Conservation (phyloP, 2,113 vertebrate genomes). For the Cygnus atratus region DNA sequence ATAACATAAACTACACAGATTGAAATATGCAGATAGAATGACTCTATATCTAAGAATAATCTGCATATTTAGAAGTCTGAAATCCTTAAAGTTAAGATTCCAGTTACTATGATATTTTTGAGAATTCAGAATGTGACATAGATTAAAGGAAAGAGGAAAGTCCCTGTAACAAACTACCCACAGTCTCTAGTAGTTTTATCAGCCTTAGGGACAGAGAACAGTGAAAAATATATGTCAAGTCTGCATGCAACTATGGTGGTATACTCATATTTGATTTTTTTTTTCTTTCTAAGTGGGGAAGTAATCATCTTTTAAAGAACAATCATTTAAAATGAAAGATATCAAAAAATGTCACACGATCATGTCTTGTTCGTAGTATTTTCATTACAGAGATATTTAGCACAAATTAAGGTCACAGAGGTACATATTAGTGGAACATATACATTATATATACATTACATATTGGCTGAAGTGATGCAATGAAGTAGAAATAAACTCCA, state of each 20-base stretch:
- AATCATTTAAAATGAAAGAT: neutral
- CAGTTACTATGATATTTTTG: neutral
- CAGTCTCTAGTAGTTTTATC: neutral
- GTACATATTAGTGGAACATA: neutral
- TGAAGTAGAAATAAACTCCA: neutral
- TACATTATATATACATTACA: too few species aligned
- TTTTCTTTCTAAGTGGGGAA: neutral
- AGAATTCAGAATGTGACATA: neutral
- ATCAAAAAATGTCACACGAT: neutral
- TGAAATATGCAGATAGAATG: neutral
- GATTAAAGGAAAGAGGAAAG: neutral
- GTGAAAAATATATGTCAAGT: neutral
- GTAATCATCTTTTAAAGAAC: neutral
- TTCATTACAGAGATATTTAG: neutral
- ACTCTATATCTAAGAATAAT: neutral
- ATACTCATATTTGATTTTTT: neutral
- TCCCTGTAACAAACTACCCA: neutral
- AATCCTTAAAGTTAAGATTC: neutral
- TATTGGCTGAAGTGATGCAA: neutral
- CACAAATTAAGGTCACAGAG: rapidly evolving
- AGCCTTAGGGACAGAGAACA: neutral
- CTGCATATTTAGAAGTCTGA: neutral
- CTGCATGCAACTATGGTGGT: neutral
- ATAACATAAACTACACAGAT: neutral
- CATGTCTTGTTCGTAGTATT: neutral